Conservation (phyloP, 2,797 vertebrate genomes). For the Gouania willdenowi region DNA sequence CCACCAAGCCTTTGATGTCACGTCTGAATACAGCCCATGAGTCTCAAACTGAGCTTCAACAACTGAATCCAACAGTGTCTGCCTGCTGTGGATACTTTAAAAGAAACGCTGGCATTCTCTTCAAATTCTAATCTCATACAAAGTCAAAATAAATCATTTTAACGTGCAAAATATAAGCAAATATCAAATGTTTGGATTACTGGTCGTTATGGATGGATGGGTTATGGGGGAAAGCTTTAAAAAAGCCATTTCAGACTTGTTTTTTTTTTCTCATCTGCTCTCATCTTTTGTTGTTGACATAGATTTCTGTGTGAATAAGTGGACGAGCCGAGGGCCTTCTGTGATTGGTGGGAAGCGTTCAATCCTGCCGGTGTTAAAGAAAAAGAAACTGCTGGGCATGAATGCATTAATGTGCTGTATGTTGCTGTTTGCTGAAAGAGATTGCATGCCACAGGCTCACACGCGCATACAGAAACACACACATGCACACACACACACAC, state of each 20-base stretch:
- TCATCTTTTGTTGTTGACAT: neutral
- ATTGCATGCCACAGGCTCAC: conserved; percentile 2
- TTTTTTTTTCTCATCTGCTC: no score
- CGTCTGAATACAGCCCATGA: neutral
- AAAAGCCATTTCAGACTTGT: no score
- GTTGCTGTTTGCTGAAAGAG: conserved; percentile 31
- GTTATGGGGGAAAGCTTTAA: no score
- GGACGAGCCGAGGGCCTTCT: neutral
- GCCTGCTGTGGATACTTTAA: neutral
- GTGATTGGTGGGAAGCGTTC: conserved; percentile 5
- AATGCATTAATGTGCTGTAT: conserved; percentile 30
- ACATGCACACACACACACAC: no score
- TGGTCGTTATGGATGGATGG: no score
- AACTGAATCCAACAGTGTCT: conserved; percentile 2
- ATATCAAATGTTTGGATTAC: no score
- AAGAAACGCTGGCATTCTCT: no score
- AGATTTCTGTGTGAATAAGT: neutral
- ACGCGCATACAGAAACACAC: neutral
- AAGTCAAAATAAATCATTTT: no score
- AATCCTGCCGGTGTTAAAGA: conserved; percentile 20
- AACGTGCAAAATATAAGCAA: no score
- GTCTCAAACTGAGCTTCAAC: neutral
- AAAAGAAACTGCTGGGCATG: conserved; percentile 27
- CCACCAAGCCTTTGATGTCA: conserved; percentile 6
- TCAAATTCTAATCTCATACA: no score